Conservation (phyloP, 2,888 invertebrate species). For the Aricia artaxerxes region DNA sequence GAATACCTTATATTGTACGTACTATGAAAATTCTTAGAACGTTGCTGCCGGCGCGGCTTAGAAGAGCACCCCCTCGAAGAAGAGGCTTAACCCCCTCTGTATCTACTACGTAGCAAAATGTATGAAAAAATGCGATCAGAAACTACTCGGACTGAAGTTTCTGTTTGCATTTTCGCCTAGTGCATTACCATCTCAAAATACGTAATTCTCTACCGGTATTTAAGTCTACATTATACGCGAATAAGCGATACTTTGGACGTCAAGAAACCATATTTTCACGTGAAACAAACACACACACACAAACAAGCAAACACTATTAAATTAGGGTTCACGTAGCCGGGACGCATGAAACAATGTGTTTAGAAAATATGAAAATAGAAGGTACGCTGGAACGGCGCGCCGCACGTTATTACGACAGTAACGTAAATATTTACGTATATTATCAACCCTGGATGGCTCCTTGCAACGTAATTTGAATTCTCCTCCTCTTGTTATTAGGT, state of each 20-base stretch:
- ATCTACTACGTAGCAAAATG: background rate
- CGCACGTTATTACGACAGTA: conserved; percentile 3
- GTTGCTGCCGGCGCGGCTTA: background rate
- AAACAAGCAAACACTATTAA: background rate
- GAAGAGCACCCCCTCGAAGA: background rate
- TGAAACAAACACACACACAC: too few species aligned
- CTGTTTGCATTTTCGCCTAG: background rate
- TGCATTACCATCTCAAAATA: too few species aligned
- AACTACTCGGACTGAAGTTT: too few species aligned
- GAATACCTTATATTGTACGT: background rate
- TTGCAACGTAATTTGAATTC: background rate
- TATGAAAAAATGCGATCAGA: too few species aligned
- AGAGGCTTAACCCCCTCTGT: background rate
- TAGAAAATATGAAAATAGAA: conserved; percentile 10
- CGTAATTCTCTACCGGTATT: too few species aligned
- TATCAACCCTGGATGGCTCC: conserved; percentile 10
- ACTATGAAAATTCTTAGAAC: background rate
- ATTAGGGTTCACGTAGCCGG: background rate
- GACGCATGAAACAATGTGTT: conserved; percentile 6
- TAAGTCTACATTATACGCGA: background rate
- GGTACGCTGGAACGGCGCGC: background rate
- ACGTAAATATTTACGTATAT: conserved; percentile 15
- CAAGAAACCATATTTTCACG: background rate
- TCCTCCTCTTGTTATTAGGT: conserved; percentile 13
- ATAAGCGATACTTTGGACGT: background rate